These are phyloP conservation scores for Rhabdophis nuchalis DNA, from an alignment of 2,797 vertebrate species.

Conservation along the genomic window DNA sequence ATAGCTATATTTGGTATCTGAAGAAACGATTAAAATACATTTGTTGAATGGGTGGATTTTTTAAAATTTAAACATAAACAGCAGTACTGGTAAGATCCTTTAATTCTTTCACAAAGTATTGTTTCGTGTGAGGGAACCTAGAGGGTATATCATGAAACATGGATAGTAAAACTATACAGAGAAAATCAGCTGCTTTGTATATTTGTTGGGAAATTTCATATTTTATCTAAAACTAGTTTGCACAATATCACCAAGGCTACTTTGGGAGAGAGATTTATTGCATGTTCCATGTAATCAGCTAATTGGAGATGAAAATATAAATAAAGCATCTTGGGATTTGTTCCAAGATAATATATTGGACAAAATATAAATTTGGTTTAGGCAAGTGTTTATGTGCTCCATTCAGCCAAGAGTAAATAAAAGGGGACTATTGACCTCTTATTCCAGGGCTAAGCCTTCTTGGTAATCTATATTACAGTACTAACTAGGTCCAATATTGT, in stretches of 20 bases:
- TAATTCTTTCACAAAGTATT: neutral
- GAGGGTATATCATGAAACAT: neutral
- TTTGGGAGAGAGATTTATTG: neutral
- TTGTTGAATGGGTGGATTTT: neutral
- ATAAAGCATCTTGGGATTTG: constrained; percentile 44
- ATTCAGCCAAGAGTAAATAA: neutral
- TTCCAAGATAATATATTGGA: constrained; percentile 45
- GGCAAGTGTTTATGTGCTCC: neutral
- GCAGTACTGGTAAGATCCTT: neutral
- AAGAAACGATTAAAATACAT: neutral
- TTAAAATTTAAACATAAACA: neutral
- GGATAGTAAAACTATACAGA: neutral
- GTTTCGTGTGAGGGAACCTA: neutral
- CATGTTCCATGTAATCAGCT: constrained; percentile 31
- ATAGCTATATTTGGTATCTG: neutral
- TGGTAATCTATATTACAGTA: neutral
- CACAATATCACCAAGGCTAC: neutral
- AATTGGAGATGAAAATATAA: constrained; percentile 35
- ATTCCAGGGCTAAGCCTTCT: neutral
- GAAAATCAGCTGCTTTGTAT: neutral
- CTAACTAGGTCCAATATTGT: neutral
- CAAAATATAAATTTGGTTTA: constrained; percentile 20
- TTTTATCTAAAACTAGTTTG: neutral
- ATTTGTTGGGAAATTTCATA: neutral
- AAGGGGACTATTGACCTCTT: neutral